phyloP scores from a whole-genome alignment of 2,113 vertebrate genomes.

The Centropus bengalensis region DNA sequence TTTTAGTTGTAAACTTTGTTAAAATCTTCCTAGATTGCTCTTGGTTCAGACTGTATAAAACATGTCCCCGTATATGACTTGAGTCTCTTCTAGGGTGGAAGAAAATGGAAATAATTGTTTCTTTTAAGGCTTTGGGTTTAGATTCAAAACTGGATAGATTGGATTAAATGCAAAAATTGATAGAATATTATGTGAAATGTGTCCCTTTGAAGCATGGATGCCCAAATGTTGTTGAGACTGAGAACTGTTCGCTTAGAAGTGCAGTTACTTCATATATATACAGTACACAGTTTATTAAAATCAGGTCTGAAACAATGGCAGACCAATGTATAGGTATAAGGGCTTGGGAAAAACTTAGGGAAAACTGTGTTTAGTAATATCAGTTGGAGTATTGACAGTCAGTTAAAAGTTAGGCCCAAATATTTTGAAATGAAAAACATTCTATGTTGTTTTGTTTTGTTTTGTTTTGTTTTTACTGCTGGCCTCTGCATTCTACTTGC shows the following conservation, averaged over 20 bases:
- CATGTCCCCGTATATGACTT: neutral
- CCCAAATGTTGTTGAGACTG: neutral
- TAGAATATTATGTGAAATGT: neutral
- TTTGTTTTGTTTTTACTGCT: no score
- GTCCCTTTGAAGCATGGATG: neutral
- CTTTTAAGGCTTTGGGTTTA: neutral
- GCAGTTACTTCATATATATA: neutral
- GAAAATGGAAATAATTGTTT: neutral
- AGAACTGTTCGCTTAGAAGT: neutral
- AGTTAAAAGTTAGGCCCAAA: neutral
- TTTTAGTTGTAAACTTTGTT: neutral
- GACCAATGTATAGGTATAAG: neutral
- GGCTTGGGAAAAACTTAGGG: neutral
- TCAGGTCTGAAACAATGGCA: neutral
- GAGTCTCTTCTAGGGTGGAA: neutral
- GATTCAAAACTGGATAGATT: neutral
- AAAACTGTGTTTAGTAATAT: neutral
- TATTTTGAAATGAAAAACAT: neutral
- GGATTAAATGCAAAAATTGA: neutral
- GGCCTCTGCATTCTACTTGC: neutral
- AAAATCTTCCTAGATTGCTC: neutral
- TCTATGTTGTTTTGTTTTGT: neutral
- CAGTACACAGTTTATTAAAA: neutral
- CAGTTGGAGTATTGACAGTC: neutral
- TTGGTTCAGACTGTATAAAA: neutral